Percentiles rank a stretch among this genome's conserved stretches.
phyloP scores from a whole-genome alignment of 1,140 invertebrate species.

The Cepaea nemoralis region DNA sequence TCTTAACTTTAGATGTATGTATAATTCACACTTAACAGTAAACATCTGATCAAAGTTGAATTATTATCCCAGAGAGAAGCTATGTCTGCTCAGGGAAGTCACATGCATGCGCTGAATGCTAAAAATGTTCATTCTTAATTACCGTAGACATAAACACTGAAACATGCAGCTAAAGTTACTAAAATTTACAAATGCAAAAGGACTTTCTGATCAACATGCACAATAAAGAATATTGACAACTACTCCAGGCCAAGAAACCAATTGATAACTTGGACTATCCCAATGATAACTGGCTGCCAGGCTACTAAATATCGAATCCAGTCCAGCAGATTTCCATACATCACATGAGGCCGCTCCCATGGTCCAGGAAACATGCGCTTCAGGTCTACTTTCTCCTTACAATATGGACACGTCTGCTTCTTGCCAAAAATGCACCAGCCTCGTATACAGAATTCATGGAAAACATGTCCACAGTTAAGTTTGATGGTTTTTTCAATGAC shows the following conservation, averaged over 20 bases:
- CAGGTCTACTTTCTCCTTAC: constrained; percentile 98
- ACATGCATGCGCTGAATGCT: too few relatives aligned
- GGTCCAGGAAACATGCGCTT: constrained; percentile 98
- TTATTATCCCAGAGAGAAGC: too few relatives aligned
- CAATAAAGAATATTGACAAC: not conserved
- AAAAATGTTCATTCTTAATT: too few relatives aligned
- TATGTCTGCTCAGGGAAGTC: too few relatives aligned
- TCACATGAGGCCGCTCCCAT: constrained; percentile 97
- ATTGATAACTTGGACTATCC: constrained; percentile 94
- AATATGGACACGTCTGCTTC: constrained; percentile 99
- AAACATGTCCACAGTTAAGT: constrained; percentile 91
- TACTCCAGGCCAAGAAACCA: constrained; percentile 91
- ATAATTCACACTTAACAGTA: too few relatives aligned
- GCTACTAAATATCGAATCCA: constrained; percentile 97
- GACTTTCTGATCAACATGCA: too few relatives aligned
- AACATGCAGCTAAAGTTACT: too few relatives aligned
- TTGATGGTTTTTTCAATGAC: constrained; percentile 91
- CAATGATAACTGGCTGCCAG: constrained; percentile 97
- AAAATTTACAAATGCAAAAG: too few relatives aligned
- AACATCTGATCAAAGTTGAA: too few relatives aligned
- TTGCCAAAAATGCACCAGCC: constrained; percentile 99
- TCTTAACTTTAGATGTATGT: too few relatives aligned
- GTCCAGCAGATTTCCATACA: constrained; percentile 97
- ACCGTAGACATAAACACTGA: too few relatives aligned
- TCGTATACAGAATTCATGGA: constrained; percentile 99